Conservation (phyloP, 2,888 invertebrate genomes). For the Pyrgus malvae region DNA sequence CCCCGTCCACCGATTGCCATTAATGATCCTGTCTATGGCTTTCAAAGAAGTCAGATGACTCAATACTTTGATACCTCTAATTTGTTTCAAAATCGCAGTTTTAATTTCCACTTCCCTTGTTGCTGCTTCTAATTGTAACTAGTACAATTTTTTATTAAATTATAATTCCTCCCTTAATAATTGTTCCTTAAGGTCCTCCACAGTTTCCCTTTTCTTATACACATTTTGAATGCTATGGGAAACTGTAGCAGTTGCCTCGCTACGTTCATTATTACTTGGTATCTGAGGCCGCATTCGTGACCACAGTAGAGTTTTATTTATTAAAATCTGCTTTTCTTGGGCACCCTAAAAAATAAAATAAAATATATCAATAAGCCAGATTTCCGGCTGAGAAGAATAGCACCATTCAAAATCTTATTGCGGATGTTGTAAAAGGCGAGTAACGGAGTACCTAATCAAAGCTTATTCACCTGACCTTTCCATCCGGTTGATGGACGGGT, state of each 20-base stretch:
- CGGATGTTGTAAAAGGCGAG: too few relatives aligned
- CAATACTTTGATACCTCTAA: background rate
- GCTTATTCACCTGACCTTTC: too few relatives aligned
- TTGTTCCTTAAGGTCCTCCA: conserved; percentile 1
- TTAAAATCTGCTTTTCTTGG: background rate
- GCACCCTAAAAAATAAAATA: background rate
- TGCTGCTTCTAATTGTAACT: background rate
- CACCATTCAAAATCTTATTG: too few relatives aligned
- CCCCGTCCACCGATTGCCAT: too few relatives aligned
- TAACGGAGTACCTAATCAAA: too few relatives aligned
- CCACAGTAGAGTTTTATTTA: conserved; percentile 3
- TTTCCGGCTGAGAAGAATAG: too few relatives aligned
- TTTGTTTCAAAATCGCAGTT: background rate
- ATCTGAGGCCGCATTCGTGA: background rate
- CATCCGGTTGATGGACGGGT: too few relatives aligned
- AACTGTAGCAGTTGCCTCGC: background rate
- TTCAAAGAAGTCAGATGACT: background rate
- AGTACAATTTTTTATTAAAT: background rate
- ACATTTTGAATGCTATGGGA: background rate
- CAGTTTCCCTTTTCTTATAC: conserved; percentile 5
- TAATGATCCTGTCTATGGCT: conserved; percentile 6
- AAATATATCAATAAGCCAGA: too few relatives aligned
- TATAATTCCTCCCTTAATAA: background rate
- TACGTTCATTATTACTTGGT: background rate
- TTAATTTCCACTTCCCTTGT: background rate